Evolutionary conservation across 2,888 invertebrate genomes (phyloP), one percentile per base, ranked within the genome.

Genomic region (Rhingia rostrata): DNA sequence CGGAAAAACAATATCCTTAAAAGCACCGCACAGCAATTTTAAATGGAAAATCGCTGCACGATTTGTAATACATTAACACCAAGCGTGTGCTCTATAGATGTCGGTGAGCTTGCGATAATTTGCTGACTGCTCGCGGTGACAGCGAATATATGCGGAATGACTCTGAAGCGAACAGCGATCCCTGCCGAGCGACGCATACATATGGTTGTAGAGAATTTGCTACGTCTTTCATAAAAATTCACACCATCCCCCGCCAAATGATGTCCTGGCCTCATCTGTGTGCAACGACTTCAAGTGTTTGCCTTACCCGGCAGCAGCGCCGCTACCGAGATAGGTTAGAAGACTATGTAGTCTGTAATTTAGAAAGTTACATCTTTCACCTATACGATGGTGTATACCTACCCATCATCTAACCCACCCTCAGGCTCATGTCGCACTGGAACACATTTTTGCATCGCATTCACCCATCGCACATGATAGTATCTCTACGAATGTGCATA

Each of bases 31-130:
- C 84, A 84, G 69, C 73, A 80, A 53, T 75, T 79, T 84, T 70
- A 58, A 70, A 84, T 80, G 70, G 74, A 39, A 80, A 84, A 74
- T 75, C 79, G 70, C 70, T 84, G 80, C 84, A 80, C 80, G 70
- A 80, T 84, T 84, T 84, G 74, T 80, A 80, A 84, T 80, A 84
- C 80, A 84, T 84, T 80, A 80, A 80, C 80, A 84, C 69, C 61
- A 70, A 61, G 67, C 64, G 66, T 32, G 53, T 54, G 22, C 30
- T 45, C 43, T 73, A 69, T 63, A 69, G 43, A 75, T 37, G 64
- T 43, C 39, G 37, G n/a, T 54, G 58, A 54, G 64, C 35, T 66
- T 51, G 61, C 58, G 58, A 69, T 80, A 84, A 84, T 84, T 80
- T 84, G 84, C 70, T 75, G 69, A 84, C 84, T 80, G 64, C 79